phyloP scores from a whole-genome alignment of 2,113 vertebrate genomes.

The Chaetops frenatus region DNA sequence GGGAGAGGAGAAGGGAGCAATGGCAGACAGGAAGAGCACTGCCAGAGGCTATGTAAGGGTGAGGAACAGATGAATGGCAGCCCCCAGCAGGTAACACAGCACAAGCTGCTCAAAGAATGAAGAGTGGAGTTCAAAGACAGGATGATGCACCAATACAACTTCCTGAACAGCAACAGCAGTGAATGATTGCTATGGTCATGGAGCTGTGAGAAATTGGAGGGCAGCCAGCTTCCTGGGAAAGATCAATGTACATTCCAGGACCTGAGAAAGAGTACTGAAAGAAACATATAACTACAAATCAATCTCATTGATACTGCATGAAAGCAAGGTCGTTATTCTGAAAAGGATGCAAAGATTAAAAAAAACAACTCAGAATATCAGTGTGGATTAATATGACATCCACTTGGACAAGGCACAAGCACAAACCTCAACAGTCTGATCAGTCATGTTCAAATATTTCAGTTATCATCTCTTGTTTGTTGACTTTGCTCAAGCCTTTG shows the following conservation, averaged over 20 bases:
- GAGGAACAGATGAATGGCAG: not conserved
- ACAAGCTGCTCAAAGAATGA: not conserved
- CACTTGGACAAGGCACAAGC: not conserved
- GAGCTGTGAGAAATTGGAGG: not conserved
- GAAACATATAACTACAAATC: not conserved
- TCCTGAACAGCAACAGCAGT: not conserved
- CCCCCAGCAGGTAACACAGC: not conserved
- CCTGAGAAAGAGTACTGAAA: not conserved
- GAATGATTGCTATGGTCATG: not conserved
- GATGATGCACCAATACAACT: not conserved
- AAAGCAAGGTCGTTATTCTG: not conserved
- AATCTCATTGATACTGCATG: not conserved
- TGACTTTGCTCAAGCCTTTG: not conserved
- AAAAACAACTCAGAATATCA: not conserved
- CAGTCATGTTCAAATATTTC: not conserved
- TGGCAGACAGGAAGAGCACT: not conserved
- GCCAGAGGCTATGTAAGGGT: not conserved
- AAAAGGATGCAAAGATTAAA: not conserved
- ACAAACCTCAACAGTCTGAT: not conserved
- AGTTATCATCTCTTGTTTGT: not conserved
- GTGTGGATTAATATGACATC: not conserved
- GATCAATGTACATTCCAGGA: not conserved
- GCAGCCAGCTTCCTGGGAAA: not conserved
- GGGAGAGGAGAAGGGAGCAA: not conserved
- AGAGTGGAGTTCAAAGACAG: not conserved